phyloP scores from a whole-genome alignment of 1,140 invertebrate species.

The Antheraea mylitta region DNA sequence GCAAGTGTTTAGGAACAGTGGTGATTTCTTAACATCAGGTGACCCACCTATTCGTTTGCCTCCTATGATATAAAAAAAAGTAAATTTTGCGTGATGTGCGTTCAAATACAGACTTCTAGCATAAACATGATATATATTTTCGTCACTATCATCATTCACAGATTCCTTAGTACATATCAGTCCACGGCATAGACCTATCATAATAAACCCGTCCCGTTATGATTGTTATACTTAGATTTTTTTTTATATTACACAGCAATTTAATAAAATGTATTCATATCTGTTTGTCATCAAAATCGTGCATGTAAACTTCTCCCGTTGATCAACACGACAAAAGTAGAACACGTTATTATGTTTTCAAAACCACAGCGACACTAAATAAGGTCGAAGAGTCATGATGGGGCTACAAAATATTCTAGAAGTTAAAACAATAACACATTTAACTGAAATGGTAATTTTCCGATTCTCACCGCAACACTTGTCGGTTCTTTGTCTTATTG shows the following conservation, averaged over 20 bases:
- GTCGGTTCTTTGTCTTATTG: neutral
- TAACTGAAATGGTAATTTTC: constrained; percentile 48
- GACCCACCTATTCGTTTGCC: too few relatives aligned
- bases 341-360: constrained; percentile 21
- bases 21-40: too few relatives aligned
- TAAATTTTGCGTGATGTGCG: too few relatives aligned
- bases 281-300: neutral
- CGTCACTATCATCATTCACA: too few relatives aligned
- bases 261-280: neutral
- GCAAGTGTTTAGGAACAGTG: too few relatives aligned
- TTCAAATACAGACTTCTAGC: too few relatives aligned
- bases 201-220: too few relatives aligned
- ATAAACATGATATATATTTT: too few relatives aligned
- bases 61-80: too few relatives aligned
- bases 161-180: too few relatives aligned
- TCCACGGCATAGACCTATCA: too few relatives aligned
- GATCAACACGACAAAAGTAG: constrained; percentile 13
- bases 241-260: neutral
- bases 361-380: constrained; percentile 37
- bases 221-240: too few relatives aligned
- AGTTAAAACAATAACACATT: constrained; percentile 72
- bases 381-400: constrained; percentile 31
- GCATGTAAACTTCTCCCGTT: constrained; percentile 4
- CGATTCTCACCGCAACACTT: constrained; percentile 38
- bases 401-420: constrained; percentile 41